Evolutionary conservation across 2,888 invertebrate genomes (phyloP).

Genomic region (Oxytorus armatus): DNA sequence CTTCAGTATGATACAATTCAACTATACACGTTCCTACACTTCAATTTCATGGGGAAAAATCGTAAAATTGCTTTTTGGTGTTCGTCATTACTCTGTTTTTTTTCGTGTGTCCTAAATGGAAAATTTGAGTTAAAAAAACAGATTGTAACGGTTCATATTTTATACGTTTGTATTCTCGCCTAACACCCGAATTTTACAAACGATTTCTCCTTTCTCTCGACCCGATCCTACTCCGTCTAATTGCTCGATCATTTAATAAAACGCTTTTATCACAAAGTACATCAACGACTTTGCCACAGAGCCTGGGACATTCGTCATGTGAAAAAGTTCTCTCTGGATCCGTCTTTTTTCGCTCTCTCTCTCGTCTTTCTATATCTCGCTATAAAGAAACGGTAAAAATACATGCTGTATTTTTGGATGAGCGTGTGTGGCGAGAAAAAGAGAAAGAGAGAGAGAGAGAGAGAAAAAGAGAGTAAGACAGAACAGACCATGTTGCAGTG

Average conservation of each 20-base stretch:
- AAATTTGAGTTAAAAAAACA: too few relatives aligned
- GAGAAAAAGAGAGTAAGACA: conserved; percentile 9
- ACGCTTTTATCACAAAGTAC: conserved; percentile 45
- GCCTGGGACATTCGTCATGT: conserved; percentile 14
- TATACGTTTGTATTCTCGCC: too few relatives aligned
- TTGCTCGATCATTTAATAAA: conserved; percentile 44
- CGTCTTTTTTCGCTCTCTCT: conserved; percentile 26
- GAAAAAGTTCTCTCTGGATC: conserved; percentile 43
- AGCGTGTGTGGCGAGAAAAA: conserved; percentile 55
- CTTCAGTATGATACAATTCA: too few relatives aligned
- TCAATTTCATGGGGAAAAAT: too few relatives aligned
- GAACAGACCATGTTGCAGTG: conserved; percentile 46
- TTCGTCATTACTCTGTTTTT: too few relatives aligned
- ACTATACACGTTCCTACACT: too few relatives aligned
- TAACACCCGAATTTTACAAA: too few relatives aligned
- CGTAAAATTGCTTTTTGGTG: too few relatives aligned
- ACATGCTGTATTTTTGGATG: conserved; percentile 81
- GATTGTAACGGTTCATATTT: too few relatives aligned
- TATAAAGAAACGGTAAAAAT: conserved; percentile 81
- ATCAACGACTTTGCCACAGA: conserved; percentile 28
- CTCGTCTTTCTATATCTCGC: conserved; percentile 53
- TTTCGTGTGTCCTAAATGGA: too few relatives aligned
- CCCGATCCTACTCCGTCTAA: too few relatives aligned
- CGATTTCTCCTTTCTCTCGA: too few relatives aligned
- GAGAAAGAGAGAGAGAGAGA: conserved; percentile 23